phyloP scores from a whole-genome alignment of 1,140 invertebrate species.

The Calosoma granatense region DNA sequence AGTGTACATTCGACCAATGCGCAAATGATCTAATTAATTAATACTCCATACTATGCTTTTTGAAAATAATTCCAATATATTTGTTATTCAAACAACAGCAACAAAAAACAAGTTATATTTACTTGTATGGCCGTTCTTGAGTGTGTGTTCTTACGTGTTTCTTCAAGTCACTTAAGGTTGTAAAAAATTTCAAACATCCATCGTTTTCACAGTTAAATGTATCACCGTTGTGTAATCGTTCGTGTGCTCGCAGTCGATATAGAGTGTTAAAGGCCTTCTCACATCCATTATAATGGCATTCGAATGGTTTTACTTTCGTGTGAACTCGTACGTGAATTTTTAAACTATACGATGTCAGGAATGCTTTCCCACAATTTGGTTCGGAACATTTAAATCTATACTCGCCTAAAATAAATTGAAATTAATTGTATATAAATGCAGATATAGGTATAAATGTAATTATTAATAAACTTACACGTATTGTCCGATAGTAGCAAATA shows the following conservation, averaged over 20 bases:
- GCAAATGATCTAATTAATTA: no score
- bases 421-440: no score
- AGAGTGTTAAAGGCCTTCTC: conserved; percentile 90
- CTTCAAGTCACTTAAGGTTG: conserved; percentile 84
- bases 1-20: no score
- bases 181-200: conserved; percentile 86
- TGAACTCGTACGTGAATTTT: conserved; percentile 93
- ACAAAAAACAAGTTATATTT: no score
- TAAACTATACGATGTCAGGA: conserved; percentile 88
- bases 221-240: conserved; percentile 84
- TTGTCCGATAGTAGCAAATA: conserved; percentile 11
- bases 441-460: conserved; percentile 15
- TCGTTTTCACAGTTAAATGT: conserved; percentile 86
- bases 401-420: conserved; percentile 61
- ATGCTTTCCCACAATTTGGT: conserved; percentile 80
- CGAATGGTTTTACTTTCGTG: conserved; percentile 88
- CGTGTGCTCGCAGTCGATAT: conserved; percentile 84
- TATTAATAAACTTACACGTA: conserved; percentile 18
- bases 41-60: no score
- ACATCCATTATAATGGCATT: conserved; percentile 66
- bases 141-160: conserved; percentile 90
- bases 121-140: conserved; percentile 86
- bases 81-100: no score
- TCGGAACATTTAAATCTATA: conserved; percentile 88
- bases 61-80: no score